Evolutionary conservation across 2,797 vertebrate species (phyloP).

Genomic region (Meriones psammophilus): DNA sequence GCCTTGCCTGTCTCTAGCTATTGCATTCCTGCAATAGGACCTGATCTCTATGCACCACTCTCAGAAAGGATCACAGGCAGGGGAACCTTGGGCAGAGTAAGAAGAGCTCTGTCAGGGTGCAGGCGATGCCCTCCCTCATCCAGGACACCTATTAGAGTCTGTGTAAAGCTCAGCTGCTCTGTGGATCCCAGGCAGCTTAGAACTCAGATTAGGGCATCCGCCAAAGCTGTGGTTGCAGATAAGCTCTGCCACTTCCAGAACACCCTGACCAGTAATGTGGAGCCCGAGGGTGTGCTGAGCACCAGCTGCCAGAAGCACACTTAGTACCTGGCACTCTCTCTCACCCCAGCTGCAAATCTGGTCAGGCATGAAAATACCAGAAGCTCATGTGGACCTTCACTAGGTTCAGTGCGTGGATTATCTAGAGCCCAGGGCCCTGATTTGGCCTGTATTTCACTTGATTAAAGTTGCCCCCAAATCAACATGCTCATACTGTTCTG

Average conservation of each 20-base stretch:
- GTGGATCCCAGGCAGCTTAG: background rate
- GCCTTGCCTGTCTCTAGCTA: background rate
- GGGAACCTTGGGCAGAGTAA: background rate
- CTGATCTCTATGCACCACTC: rapidly evolving
- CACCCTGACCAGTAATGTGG: too few species aligned
- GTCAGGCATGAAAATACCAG: background rate
- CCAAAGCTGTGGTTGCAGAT: background rate
- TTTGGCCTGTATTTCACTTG: background rate
- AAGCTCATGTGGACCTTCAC: background rate
- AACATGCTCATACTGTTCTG: background rate
- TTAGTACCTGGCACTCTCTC: background rate
- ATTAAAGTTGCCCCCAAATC: background rate
- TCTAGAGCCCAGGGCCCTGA: background rate
- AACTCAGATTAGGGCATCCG: background rate
- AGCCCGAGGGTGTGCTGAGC: background rate
- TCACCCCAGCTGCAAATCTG: background rate
- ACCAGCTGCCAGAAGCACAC: background rate
- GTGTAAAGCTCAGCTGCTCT: background rate
- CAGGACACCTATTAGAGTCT: background rate
- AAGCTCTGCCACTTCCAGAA: background rate
- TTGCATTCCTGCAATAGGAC: background rate
- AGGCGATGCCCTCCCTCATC: background rate
- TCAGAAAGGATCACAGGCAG: background rate
- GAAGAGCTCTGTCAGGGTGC: background rate
- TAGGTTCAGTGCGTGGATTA: background rate